Percentiles rank a stretch among this genome's conserved stretches.
Evolutionary conservation across 2,113 vertebrate genomes (phyloP).

Genomic region (Capreolus pygargus): DNA sequence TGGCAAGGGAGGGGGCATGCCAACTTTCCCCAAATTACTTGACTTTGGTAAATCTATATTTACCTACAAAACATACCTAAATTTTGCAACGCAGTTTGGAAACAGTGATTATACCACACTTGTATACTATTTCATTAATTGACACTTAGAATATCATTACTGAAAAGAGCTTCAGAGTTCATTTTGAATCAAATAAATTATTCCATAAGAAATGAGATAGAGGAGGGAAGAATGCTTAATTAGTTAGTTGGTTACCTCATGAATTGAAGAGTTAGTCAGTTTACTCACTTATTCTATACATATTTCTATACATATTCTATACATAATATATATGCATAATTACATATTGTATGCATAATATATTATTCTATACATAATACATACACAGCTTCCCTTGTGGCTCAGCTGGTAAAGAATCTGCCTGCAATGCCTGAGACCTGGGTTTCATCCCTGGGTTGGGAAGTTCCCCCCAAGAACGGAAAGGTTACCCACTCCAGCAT

Average conservation of each 20-base stretch:
- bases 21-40: background rate
- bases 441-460: background rate
- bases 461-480: background rate
- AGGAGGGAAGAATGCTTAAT: background rate
- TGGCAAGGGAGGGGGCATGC: fast-evolving
- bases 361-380: background rate
- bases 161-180: background rate
- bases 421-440: background rate
- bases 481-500: background rate
- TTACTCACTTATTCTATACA: background rate
- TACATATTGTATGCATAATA: background rate
- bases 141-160: background rate
- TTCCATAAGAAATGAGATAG: background rate
- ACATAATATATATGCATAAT: background rate
- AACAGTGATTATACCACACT: background rate
- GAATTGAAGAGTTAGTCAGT: background rate
- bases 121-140: background rate
- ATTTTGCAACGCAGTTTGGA: background rate
- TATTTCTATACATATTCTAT: background rate
- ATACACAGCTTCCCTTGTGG: background rate
- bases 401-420: background rate
- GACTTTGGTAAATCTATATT: background rate
- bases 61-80: background rate
- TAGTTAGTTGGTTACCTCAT: background rate
- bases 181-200: background rate